A percentile compares a stretch with the other conserved stretches of the same genome.
phyloP scores from a whole-genome alignment of 1,140 invertebrate species.

The Hirudo medicinalis region DNA sequence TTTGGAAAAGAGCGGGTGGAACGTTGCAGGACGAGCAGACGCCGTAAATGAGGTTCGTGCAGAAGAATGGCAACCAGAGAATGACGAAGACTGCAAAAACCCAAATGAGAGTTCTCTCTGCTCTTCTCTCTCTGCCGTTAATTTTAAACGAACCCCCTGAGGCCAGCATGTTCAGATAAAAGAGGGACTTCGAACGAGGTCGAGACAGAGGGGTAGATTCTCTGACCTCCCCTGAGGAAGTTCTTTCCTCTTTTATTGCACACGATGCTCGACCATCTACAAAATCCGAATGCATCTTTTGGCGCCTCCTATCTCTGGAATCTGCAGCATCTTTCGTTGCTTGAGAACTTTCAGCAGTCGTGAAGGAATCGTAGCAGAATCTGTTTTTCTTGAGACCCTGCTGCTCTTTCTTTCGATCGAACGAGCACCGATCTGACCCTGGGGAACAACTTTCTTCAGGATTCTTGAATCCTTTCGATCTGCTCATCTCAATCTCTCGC shows the following conservation, averaged over 20 bases:
- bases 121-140: slow-evolving; percentile 43
- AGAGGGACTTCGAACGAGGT: neutral
- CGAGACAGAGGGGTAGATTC: neutral
- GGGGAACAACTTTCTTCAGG: too few relatives aligned
- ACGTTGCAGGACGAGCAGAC: slow-evolving; percentile 33
- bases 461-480: too few relatives aligned
- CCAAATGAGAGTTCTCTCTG: slow-evolving; percentile 46
- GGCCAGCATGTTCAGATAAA: slow-evolving; percentile 18
- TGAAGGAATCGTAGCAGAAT: too few relatives aligned
- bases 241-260: neutral
- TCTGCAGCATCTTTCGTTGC: too few relatives aligned
- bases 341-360: too few relatives aligned
- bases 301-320: slow-evolving; percentile 24
- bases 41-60: slow-evolving; percentile 36
- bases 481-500: too few relatives aligned
- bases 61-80: slow-evolving; percentile 42
- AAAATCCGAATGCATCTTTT: slow-evolving; percentile 26
- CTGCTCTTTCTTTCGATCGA: too few relatives aligned
- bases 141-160: slow-evolving; percentile 12
- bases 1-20: slow-evolving; percentile 31
- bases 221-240: too few relatives aligned
- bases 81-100: slow-evolving; percentile 41
- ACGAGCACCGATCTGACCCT: too few relatives aligned
- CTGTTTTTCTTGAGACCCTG: too few relatives aligned
- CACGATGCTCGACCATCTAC: slow-evolving; percentile 27